These are phyloP conservation scores for Melinopterus prodromus DNA, from an alignment of 2,888 invertebrate species.

Conservation along the genomic window DNA sequence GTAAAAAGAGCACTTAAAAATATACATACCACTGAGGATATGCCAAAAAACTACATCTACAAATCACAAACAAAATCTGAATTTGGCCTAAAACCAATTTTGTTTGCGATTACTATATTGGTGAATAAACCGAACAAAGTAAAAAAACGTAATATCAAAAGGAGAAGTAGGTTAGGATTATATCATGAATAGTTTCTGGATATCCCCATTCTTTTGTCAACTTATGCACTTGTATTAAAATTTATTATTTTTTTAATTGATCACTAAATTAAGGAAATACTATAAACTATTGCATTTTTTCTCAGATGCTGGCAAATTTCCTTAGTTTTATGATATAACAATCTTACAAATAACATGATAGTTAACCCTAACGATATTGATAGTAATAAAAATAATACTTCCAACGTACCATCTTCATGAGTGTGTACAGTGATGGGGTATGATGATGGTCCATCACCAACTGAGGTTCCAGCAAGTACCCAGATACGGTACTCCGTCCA, in stretches of 20 bases:
- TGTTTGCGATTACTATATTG: conserved; percentile 32
- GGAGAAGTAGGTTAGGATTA: conserved; percentile 16
- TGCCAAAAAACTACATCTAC: conserved; percentile 55
- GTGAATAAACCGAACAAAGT: conserved; percentile 32
- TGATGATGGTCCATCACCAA: conserved; percentile 95
- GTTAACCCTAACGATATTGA: neutral
- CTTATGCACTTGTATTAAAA: conserved; percentile 32
- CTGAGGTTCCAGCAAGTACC: conserved; percentile 95
- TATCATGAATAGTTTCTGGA: conserved; percentile 19
- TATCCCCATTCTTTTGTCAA: conserved; percentile 22
- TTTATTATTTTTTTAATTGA: conserved; percentile 26
- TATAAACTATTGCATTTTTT: neutral
- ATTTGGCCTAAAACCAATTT: conserved; percentile 22
- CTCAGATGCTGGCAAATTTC: neutral
- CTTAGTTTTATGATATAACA: neutral
- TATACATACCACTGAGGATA: conserved; percentile 60
- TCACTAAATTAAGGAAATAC: conserved; percentile 8
- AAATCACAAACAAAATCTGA: conserved; percentile 33
- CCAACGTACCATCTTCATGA: conserved; percentile 98
- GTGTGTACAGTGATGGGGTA: conserved; percentile 93
- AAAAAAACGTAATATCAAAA: conserved; percentile 31
- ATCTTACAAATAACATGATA: neutral
- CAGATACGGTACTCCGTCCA: conserved; percentile 98
- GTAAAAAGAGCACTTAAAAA: conserved; percentile 57
- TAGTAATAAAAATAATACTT: conserved; percentile 14